A percentile compares a stretch with the other conserved stretches of the same genome.
Evolutionary conservation across 1,140 invertebrate species (phyloP).

Genomic region (Plectrocnemia conspersa): DNA sequence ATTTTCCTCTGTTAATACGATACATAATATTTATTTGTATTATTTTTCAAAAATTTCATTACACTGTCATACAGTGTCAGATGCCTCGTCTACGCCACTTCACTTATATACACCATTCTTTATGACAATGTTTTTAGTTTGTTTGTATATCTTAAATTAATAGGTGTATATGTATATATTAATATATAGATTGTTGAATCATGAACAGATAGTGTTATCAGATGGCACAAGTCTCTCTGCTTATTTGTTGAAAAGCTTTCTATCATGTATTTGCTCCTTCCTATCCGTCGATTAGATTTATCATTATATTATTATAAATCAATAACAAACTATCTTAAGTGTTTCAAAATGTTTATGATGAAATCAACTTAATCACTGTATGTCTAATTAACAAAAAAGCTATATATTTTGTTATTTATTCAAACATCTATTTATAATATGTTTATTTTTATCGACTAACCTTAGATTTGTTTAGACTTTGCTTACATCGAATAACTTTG

Average conservation of each 20-base stretch:
- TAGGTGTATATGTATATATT: neutral
- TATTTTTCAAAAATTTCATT: conserved; percentile 24
- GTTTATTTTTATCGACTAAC: conserved; percentile 16
- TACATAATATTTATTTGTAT: conserved; percentile 28
- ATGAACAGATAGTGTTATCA: conserved; percentile 13
- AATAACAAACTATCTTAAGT: too few species aligned
- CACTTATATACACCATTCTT: conserved; percentile 1
- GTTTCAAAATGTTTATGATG: too few species aligned
- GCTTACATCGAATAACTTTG: conserved; percentile 18
- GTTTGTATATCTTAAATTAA: neutral
- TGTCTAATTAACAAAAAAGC: too few species aligned
- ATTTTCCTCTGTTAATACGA: conserved; percentile 46
- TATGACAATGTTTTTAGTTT: neutral
- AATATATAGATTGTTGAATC: neutral
- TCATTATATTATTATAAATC: too few species aligned
- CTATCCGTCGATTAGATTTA: conserved; percentile 13
- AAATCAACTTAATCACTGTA: too few species aligned
- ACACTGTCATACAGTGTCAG: conserved; percentile 31
- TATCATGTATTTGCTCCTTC: conserved; percentile 15
- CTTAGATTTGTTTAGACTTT: conserved; percentile 10
- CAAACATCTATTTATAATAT: conserved; percentile 13
- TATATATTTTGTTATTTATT: too few species aligned
- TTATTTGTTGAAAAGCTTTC: conserved; percentile 18
- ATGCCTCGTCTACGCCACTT: conserved; percentile 26
- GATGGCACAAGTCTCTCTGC: conserved; percentile 29